Percentiles rank a stretch among this genome's conserved stretches.
These are phyloP conservation scores for Sebastes oblongus DNA, from an alignment of 2,797 vertebrate genomes.

Conservation along the genomic window DNA sequence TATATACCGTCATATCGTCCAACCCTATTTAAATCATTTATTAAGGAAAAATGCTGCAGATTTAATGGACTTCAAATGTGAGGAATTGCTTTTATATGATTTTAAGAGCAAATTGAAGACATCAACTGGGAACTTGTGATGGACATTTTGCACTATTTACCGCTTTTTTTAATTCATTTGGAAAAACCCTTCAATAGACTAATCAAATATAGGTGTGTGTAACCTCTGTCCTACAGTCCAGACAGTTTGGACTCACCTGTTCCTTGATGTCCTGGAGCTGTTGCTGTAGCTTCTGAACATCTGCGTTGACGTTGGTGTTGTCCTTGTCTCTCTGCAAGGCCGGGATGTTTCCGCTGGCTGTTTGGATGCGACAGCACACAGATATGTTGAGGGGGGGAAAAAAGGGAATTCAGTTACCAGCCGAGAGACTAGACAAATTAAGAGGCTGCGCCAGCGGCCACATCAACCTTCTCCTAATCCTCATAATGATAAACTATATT, in stretches of 20 bases:
- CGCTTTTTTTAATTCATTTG: background rate
- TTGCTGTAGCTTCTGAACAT: slow-evolving; percentile 98
- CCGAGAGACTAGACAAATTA: slow-evolving; percentile 6
- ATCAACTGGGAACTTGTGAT: background rate
- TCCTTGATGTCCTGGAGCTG: slow-evolving; percentile 99
- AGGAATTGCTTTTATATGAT: background rate
- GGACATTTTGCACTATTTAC: background rate
- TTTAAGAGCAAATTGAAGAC: background rate
- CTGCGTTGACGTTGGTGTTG: slow-evolving; percentile 98
- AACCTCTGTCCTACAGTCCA: background rate
- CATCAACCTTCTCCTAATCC: slow-evolving; percentile 24
- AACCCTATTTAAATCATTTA: background rate
- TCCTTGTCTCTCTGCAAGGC: slow-evolving; percentile 97
- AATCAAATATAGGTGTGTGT: background rate
- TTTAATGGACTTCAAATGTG: background rate
- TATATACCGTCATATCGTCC: no score
- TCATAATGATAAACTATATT: slow-evolving; percentile 27
- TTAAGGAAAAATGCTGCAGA: background rate
- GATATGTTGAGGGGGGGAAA: background rate
- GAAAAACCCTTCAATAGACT: background rate
- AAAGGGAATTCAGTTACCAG: background rate
- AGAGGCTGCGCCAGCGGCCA: background rate
- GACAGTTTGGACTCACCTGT: slow-evolving; percentile 83
- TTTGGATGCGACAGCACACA: slow-evolving; percentile 35
- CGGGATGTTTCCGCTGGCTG: slow-evolving; percentile 96